Evolutionary conservation across 2,797 vertebrate genomes (phyloP).

Genomic region (Podargus strigoides): DNA sequence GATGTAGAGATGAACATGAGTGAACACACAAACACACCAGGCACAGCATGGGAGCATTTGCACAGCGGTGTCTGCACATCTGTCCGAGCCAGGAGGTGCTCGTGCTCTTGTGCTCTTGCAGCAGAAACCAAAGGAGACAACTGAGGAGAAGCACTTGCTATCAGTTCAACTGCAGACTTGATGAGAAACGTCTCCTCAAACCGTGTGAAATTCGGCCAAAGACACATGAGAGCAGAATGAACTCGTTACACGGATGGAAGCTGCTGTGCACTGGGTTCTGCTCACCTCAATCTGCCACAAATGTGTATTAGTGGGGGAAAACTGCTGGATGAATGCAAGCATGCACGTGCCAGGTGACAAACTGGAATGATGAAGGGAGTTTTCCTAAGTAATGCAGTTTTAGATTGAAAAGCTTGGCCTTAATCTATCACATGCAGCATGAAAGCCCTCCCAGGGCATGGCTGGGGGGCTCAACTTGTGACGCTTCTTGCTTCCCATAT

Average conservation of each 20-base stretch:
- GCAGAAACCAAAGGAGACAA: background rate
- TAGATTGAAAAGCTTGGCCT: background rate
- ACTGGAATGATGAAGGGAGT: background rate
- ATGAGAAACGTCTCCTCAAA: background rate
- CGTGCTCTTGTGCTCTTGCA: no score
- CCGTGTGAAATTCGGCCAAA: background rate
- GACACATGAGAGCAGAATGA: background rate
- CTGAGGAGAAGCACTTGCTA: background rate
- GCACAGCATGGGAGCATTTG: background rate
- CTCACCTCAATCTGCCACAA: background rate
- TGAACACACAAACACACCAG: conserved; percentile 20
- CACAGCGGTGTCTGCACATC: background rate
- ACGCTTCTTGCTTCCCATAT: background rate
- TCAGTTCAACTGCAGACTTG: background rate
- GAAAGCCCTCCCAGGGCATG: background rate
- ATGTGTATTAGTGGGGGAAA: background rate
- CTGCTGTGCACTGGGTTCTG: background rate
- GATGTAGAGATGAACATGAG: background rate
- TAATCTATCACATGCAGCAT: background rate
- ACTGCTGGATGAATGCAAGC: background rate
- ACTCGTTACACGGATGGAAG: background rate
- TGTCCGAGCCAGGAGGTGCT: background rate
- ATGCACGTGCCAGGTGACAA: conserved; percentile 12
- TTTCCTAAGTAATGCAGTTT: background rate
- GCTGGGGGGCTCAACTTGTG: background rate